Conservation (phyloP, 1,140 invertebrate genomes). For the Listronotus bonariensis region DNA sequence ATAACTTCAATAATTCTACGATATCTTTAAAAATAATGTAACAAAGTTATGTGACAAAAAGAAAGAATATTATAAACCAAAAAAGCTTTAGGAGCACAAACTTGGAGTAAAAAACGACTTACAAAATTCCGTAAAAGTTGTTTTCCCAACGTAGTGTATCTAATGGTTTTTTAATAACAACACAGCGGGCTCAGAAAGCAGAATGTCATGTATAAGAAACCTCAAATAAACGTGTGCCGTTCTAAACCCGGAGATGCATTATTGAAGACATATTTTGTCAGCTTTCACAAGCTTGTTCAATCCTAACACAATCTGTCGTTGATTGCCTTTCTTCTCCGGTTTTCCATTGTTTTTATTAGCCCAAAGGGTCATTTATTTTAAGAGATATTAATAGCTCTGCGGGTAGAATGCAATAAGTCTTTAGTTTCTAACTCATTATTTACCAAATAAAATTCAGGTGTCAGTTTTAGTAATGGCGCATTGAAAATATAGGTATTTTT, state of each 20-base stretch:
- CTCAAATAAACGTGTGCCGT: slow-evolving; percentile 15
- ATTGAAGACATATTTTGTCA: slow-evolving; percentile 34
- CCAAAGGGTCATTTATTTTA: slow-evolving; percentile 12
- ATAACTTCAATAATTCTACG: too few relatives aligned
- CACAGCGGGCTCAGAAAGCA: slow-evolving; percentile 9
- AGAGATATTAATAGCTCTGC: neutral
- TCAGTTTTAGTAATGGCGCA: too few relatives aligned
- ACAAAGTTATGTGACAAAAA: too few relatives aligned
- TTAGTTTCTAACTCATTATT: too few relatives aligned
- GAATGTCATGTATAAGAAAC: slow-evolving; percentile 28
- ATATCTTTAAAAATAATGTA: too few relatives aligned
- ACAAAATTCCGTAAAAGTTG: neutral
- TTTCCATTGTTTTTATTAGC: slow-evolving; percentile 24
- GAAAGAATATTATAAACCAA: too few relatives aligned
- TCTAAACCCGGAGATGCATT: slow-evolving; percentile 26
- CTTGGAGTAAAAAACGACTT: too few relatives aligned
- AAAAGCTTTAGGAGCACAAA: too few relatives aligned
- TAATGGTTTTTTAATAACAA: slow-evolving; percentile 13
- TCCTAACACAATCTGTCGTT: slow-evolving; percentile 14
- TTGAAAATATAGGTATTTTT: too few relatives aligned
- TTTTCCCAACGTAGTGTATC: neutral
- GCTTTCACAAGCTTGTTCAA: slow-evolving; percentile 26
- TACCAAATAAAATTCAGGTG: too few relatives aligned
- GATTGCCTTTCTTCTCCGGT: slow-evolving; percentile 24
- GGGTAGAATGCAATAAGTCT: too few relatives aligned